Evolutionary conservation across 2,113 vertebrate species (phyloP).

Genomic region (Rhegmatorhina hoffmannsi): DNA sequence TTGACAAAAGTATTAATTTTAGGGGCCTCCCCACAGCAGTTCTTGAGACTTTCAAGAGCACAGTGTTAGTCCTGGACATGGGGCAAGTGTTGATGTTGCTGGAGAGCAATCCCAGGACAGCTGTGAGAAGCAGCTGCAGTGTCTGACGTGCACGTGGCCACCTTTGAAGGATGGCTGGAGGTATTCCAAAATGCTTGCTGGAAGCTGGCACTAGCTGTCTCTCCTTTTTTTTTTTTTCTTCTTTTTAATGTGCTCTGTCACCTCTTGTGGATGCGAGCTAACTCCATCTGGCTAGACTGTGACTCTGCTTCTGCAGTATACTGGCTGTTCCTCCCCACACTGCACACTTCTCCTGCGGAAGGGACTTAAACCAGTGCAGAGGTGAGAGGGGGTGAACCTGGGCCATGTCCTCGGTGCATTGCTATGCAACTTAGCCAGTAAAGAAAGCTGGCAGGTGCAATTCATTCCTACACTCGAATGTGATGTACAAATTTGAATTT

Average conservation of each 20-base stretch:
- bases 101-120: neutral
- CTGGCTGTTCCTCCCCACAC: neutral
- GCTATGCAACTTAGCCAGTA: neutral
- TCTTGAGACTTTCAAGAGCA: neutral
- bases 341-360: neutral
- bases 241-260: neutral
- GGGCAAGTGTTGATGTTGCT: neutral
- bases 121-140: neutral
- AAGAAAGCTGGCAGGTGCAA: neutral
- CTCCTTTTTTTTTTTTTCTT: neutral
- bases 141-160: fast-evolving
- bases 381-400: neutral
- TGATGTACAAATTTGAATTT: neutral
- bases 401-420: neutral
- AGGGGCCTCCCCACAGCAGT: neutral
- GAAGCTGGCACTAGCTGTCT: conserved; percentile 4
- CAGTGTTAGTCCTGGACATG: neutral
- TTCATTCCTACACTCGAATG: neutral
- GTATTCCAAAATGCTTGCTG: neutral
- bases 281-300: neutral
- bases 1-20: neutral
- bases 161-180: neutral
- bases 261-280: neutral
- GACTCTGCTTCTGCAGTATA: neutral
- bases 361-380: neutral